phyloP scores from a whole-genome alignment of 2,797 vertebrate genomes.

The Anguilla anguilla region DNA sequence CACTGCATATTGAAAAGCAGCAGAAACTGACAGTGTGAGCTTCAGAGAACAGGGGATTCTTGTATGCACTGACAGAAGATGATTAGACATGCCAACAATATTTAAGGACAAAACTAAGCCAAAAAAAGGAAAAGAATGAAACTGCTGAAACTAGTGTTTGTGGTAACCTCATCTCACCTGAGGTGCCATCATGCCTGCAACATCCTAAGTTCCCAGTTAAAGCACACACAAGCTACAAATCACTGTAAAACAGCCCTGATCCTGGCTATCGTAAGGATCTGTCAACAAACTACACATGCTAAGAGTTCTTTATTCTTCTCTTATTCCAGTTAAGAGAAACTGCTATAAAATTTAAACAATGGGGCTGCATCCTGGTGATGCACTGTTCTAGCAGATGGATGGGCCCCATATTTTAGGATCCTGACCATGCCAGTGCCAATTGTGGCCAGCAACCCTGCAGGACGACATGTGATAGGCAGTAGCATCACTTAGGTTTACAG shows the following conservation, averaged over 20 bases:
- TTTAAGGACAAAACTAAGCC: neutral
- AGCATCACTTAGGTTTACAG: too few species aligned
- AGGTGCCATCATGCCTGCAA: neutral
- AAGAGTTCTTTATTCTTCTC: neutral
- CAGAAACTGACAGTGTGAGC: neutral
- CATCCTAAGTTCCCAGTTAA: neutral
- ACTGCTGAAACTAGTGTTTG: neutral
- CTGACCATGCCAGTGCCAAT: too few species aligned
- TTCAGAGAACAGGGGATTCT: neutral
- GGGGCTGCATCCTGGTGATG: neutral
- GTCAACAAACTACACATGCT: neutral
- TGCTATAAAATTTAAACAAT: neutral
- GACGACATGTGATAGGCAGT: too few species aligned
- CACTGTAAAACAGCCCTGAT: neutral
- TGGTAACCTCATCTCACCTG: neutral
- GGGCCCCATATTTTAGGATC: neutral
- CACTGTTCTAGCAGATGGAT: neutral
- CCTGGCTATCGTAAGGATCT: neutral
- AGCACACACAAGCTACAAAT: neutral
- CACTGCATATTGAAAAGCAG: neutral
- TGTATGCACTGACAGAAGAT: neutral
- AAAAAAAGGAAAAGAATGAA: neutral
- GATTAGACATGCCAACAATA: neutral
- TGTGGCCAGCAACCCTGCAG: too few species aligned
- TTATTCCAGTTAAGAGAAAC: neutral